Percentiles rank a stretch among this genome's conserved stretches.
phyloP scores from a whole-genome alignment of 2,888 invertebrate genomes.

The Lamellibrachia columna region DNA sequence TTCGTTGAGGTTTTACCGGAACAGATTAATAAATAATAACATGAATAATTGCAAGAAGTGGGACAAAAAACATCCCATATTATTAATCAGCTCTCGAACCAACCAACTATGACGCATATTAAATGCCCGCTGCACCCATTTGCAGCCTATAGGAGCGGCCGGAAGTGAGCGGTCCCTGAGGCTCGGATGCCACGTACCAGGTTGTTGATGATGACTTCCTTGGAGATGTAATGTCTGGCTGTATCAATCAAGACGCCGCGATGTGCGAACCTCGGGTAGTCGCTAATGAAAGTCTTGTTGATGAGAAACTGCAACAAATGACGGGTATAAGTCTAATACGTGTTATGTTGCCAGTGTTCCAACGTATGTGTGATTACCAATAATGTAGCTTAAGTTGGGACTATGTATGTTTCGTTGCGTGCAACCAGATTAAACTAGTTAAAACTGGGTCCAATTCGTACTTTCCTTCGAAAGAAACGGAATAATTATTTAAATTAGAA shows the following conservation, averaged over 20 bases:
- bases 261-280: conserved; percentile 61
- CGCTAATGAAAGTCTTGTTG: conserved; percentile 56
- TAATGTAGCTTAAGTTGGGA: no score
- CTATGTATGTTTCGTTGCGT: no score
- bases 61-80: neutral
- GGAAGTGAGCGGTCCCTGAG: neutral
- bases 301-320: conserved; percentile 35
- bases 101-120: neutral
- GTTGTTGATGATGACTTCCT: conserved; percentile 53
- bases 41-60: neutral
- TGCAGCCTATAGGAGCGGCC: neutral
- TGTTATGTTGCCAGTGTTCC: no score
- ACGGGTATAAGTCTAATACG: neutral
- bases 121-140: neutral
- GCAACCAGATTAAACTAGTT: no score
- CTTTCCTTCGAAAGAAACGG: no score
- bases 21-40: neutral
- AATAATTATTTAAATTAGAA: no score
- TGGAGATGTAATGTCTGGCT: conserved; percentile 60
- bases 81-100: neutral
- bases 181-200: conserved; percentile 49
- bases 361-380: no score
- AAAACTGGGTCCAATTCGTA: no score
- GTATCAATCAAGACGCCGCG: conserved; percentile 63
- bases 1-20: neutral